phyloP scores from a whole-genome alignment of 1,140 invertebrate species.

The Euwallacea fornicatus region DNA sequence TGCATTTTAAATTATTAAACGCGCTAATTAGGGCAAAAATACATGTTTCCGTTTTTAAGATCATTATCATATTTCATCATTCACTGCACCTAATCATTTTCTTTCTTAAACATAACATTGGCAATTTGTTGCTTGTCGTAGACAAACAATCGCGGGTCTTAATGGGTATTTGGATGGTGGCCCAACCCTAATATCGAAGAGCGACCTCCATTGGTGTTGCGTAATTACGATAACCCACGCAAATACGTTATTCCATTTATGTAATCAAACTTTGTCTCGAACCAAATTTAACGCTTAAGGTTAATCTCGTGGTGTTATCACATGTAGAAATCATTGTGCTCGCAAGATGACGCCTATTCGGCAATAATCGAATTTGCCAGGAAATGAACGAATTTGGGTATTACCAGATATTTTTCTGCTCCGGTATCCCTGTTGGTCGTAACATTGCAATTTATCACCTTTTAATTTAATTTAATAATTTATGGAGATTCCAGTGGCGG shows the following conservation, averaged over 20 bases:
- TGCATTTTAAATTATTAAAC: constrained; percentile 4
- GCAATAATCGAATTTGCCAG: not conserved
- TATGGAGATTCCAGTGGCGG: not conserved
- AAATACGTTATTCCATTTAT: constrained; percentile 9
- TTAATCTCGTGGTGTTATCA: constrained; percentile 1
- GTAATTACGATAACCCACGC: constrained; percentile 1
- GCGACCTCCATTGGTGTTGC: not conserved
- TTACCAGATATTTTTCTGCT: not conserved
- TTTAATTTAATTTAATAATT: not conserved
- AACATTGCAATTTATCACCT: not conserved
- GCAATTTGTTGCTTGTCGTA: not conserved
- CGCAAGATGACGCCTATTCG: not conserved
- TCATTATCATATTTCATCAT: not conserved
- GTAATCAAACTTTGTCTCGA: constrained; percentile 10
- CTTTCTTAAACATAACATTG: not conserved
- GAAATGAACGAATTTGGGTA: not conserved
- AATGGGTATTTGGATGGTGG: not conserved
- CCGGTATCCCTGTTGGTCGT: not conserved
- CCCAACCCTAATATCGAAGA: not conserved
- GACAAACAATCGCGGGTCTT: not conserved
- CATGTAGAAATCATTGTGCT: not conserved
- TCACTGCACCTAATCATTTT: not conserved
- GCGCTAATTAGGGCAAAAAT: not conserved
- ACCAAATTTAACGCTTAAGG: constrained; percentile 8
- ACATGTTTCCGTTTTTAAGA: not conserved